Evolutionary conservation across 1,140 invertebrate species (phyloP).

Genomic region (Aporrectodea caliginosa): DNA sequence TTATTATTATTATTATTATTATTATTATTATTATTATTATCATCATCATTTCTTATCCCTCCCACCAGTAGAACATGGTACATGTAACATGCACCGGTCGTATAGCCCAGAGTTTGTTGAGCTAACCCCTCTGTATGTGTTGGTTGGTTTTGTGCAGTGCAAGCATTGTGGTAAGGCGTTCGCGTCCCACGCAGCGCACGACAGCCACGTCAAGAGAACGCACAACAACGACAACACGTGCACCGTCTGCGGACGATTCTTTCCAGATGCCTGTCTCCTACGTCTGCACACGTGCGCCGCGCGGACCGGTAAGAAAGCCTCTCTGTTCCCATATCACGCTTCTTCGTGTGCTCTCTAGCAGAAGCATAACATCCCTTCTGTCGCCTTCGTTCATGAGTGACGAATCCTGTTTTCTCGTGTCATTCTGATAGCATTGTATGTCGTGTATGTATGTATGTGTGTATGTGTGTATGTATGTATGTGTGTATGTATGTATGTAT

Average conservation of each 20-base stretch:
- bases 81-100: no score
- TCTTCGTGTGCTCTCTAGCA: not conserved
- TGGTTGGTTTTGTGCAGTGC: conserved; percentile 40
- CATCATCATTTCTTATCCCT: not conserved
- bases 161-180: conserved; percentile 57
- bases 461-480: conserved; percentile 1
- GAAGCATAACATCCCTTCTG: not conserved
- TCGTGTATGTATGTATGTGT: not conserved
- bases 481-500: not conserved
- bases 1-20: not conserved
- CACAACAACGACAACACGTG: conserved; percentile 38
- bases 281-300: not conserved
- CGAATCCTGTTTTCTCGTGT: no score
- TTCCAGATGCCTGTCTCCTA: not conserved
- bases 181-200: conserved; percentile 60
- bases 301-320: not conserved
- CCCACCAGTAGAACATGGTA: not conserved
- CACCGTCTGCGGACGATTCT: not conserved
- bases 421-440: no score
- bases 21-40: not conserved
- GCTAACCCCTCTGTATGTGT: not conserved
- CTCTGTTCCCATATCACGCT: not conserved
- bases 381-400: not conserved
- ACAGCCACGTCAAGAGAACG: conserved; percentile 59
- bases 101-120: no score